Conservation (phyloP, 2,888 invertebrate species). For the Cerastoderma edule region DNA sequence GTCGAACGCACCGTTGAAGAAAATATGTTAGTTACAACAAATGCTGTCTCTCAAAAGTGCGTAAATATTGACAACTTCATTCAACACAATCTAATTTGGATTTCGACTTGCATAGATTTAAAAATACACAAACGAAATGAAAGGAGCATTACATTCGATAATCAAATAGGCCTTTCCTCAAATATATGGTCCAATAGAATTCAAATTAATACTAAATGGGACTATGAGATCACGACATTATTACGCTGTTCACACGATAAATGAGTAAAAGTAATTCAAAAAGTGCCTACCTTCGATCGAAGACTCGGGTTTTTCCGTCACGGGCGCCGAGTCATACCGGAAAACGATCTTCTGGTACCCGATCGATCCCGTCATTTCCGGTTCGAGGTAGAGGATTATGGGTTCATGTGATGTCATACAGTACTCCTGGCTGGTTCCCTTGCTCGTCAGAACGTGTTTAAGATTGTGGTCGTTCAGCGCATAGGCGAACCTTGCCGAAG, state of each 20-base stretch:
- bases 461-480: constrained; percentile 54
- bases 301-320: constrained; percentile 33
- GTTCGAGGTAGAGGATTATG: constrained; percentile 68
- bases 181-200: not conserved
- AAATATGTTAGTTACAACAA: too few species aligned
- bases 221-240: too few species aligned
- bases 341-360: constrained; percentile 65
- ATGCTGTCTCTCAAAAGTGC: too few species aligned
- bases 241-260: too few species aligned
- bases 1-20: too few species aligned
- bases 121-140: too few species aligned
- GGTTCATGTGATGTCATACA: constrained; percentile 61
- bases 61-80: too few species aligned
- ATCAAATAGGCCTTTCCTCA: not conserved
- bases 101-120: too few species aligned
- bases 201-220: not conserved
- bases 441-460: constrained; percentile 52
- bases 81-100: too few species aligned
- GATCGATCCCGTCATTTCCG: constrained; percentile 56
- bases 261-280: too few species aligned
- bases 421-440: constrained; percentile 63
- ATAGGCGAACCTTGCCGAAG: constrained; percentile 27
- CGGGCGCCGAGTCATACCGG: constrained; percentile 59
- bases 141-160: too few species aligned
- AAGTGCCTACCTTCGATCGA: constrained; percentile 71